These are phyloP conservation scores for Agriopis leucophaearia DNA, from an alignment of 2,888 invertebrate genomes.

Conservation along the genomic window DNA sequence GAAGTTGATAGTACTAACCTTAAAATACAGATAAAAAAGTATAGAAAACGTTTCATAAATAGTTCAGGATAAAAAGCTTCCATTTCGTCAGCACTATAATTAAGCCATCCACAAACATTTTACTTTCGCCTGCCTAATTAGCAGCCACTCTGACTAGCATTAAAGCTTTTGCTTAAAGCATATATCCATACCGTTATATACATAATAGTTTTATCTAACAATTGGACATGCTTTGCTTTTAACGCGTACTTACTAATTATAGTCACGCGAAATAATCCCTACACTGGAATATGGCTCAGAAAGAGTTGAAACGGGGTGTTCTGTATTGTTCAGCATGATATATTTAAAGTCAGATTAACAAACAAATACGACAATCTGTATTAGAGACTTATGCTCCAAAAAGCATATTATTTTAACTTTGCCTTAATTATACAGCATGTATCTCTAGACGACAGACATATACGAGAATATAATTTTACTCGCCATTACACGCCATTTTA, in stretches of 20 bases:
- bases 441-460: too few relatives aligned
- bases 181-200: constrained; percentile 1
- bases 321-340: too few relatives aligned
- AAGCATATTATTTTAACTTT: too few relatives aligned
- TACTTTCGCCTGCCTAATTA: constrained; percentile 50
- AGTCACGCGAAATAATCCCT: constrained; percentile 61
- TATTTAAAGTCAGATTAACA: too few relatives aligned
- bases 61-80: constrained; percentile 14
- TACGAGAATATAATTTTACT: too few relatives aligned
- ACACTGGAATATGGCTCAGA: neutral
- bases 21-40: neutral
- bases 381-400: too few relatives aligned
- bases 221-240: constrained; percentile 35
- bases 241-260: neutral
- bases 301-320: too few relatives aligned
- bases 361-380: too few relatives aligned
- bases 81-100: constrained; percentile 27
- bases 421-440: too few relatives aligned
- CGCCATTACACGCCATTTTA: too few relatives aligned
- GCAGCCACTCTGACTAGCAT: constrained; percentile 52
- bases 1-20: neutral
- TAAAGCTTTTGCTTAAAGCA: constrained; percentile 57
- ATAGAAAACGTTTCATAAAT: neutral
- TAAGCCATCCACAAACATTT: constrained; percentile 48
- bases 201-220: constrained; percentile 40